These are phyloP conservation scores for Argyrosomus regius DNA, from an alignment of 2,797 vertebrate species.

Conservation along the genomic window DNA sequence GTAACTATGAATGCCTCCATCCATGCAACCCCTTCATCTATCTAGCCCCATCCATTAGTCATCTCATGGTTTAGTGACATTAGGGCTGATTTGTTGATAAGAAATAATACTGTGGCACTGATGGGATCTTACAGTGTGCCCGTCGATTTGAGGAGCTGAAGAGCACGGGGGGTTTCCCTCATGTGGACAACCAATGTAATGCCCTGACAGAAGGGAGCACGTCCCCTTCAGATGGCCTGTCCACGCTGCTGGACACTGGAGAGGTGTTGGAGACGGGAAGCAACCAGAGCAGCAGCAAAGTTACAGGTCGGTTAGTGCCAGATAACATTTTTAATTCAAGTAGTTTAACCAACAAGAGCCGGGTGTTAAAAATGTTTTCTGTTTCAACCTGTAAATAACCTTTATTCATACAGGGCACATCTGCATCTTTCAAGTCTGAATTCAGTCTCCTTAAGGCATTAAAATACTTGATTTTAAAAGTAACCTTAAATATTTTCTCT, in stretches of 20 bases:
- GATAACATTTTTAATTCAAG: neutral
- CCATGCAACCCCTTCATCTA: constrained; percentile 1
- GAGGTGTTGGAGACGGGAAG: constrained; percentile 82
- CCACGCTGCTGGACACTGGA: constrained; percentile 85
- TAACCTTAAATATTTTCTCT: no score
- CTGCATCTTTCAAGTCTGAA: neutral
- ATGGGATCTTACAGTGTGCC: constrained; percentile 88
- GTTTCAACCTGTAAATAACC: neutral
- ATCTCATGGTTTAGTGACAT: neutral
- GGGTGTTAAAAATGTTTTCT: neutral
- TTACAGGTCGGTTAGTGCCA: constrained; percentile 83
- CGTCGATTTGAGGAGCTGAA: constrained; percentile 96
- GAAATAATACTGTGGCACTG: neutral
- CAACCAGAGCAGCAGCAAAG: constrained; percentile 86
- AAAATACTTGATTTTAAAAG: neutral
- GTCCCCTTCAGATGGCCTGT: constrained; percentile 86
- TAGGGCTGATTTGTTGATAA: neutral
- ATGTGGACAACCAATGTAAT: constrained; percentile 93
- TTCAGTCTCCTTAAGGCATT: neutral
- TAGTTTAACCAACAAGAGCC: neutral
- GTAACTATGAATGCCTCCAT: constrained; percentile 34
- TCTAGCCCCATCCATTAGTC: neutral
- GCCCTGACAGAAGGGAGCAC: constrained; percentile 85
- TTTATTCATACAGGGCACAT: neutral
- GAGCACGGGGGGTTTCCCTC: constrained; percentile 87